Evolutionary conservation across 2,888 invertebrate species (phyloP).

Genomic region (Mesorhabditis spiculigera): DNA sequence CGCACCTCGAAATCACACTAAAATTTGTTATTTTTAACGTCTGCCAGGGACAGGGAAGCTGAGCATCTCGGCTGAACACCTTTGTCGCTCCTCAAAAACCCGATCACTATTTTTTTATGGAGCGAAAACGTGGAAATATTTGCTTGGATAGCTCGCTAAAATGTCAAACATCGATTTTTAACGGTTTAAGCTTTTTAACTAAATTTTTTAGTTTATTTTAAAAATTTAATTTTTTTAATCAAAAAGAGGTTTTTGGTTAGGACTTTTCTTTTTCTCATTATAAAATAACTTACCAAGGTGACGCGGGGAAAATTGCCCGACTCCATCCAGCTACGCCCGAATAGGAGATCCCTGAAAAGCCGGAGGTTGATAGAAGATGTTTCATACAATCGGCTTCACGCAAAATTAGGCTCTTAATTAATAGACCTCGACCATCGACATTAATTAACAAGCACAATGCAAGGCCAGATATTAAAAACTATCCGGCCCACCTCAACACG

Average conservation of each 20-base stretch:
- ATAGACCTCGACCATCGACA: not conserved
- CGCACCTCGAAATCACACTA: constrained; percentile 57
- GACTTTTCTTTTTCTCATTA: not conserved
- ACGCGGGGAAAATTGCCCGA: constrained; percentile 56
- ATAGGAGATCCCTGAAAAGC: constrained; percentile 40
- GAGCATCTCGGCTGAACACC: no score
- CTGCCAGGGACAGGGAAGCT: no score
- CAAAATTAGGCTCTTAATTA: not conserved
- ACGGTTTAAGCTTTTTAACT: no score
- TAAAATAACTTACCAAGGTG: constrained; percentile 27
- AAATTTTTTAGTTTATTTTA: not conserved
- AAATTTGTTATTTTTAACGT: constrained; percentile 6
- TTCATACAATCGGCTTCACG: not conserved
- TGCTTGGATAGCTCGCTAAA: no score
- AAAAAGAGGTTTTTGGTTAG: no score
- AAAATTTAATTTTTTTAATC: constrained; percentile 7
- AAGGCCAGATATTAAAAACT: not conserved
- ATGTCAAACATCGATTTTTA: no score
- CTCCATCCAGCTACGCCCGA: constrained; percentile 56
- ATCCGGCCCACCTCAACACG: constrained; percentile 28
- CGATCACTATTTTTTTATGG: no score
- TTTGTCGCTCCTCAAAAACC: no score
- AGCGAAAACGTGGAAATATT: no score
- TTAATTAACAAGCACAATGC: not conserved
- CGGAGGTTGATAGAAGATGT: not conserved